These are phyloP conservation scores for Solenodon paradoxus DNA, from an alignment of 2,113 vertebrate genomes.

Conservation along the genomic window DNA sequence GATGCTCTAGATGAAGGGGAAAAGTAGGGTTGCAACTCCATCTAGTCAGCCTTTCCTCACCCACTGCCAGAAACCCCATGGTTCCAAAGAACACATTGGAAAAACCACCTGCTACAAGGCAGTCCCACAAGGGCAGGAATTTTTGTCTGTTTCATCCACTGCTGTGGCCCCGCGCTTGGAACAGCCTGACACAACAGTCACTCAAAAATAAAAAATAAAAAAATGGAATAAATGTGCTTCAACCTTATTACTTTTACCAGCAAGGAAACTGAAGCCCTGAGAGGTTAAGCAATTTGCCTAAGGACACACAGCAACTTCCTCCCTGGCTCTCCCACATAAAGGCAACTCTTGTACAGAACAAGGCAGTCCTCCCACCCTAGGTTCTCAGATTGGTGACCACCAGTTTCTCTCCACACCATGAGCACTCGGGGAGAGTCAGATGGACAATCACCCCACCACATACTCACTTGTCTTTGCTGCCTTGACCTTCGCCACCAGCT, in stretches of 20 bases:
- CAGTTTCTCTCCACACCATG: neutral
- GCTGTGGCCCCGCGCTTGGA: neutral
- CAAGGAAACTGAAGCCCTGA: neutral
- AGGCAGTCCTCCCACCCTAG: neutral
- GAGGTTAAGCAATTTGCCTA: neutral
- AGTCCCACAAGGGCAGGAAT: neutral
- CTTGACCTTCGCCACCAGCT: slow-evolving; percentile 86
- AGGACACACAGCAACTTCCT: neutral
- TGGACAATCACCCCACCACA: neutral
- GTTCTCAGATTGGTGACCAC: neutral
- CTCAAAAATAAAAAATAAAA: neutral
- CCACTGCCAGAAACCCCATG: neutral
- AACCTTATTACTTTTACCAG: neutral
- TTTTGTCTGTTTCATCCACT: neutral
- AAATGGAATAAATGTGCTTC: neutral
- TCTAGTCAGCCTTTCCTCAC: neutral
- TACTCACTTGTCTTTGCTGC: slow-evolving; percentile 87
- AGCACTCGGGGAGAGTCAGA: neutral
- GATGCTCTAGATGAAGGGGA: neutral
- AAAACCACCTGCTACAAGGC: neutral
- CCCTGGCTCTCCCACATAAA: neutral
- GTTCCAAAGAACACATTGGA: neutral
- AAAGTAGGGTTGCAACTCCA: fast-evolving
- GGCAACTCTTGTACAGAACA: neutral
- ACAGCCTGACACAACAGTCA: neutral